Conservation (phyloP, 2,888 invertebrate species). For the Eueremaeus valkanovi region DNA sequence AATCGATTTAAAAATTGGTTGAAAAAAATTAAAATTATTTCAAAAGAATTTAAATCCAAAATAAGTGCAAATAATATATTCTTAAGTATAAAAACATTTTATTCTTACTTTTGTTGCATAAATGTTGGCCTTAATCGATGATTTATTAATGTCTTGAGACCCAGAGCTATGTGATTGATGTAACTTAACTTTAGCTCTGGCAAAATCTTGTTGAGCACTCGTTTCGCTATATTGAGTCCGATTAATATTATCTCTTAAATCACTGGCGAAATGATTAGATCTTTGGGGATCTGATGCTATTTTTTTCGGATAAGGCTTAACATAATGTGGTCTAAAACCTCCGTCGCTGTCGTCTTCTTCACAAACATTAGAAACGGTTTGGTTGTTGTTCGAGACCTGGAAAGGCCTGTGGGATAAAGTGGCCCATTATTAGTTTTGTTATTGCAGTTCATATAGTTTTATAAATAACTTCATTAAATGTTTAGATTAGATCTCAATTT, state of each 20-base stretch:
- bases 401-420: constrained; percentile 1
- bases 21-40: no score
- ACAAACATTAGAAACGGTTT: neutral
- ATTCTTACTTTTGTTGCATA: constrained; percentile 17
- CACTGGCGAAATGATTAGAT: constrained; percentile 24
- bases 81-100: neutral
- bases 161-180: constrained; percentile 28
- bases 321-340: constrained; percentile 29
- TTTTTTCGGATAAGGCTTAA: neutral
- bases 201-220: neutral
- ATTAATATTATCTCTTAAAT: constrained; percentile 14
- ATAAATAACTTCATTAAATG: neutral
- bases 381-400: neutral
- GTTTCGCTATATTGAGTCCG: neutral
- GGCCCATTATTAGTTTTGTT: neutral
- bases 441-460: neutral
- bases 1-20: no score
- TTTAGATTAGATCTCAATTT: neutral
- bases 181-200: constrained; percentile 4
- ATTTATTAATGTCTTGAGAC: constrained; percentile 15
- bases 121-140: neutral
- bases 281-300: neutral
- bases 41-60: no score
- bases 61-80: neutral
- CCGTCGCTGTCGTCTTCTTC: constrained; percentile 41